These are phyloP conservation scores for Dipodomys merriami DNA, from an alignment of 2,113 vertebrate genomes.

Conservation along the genomic window DNA sequence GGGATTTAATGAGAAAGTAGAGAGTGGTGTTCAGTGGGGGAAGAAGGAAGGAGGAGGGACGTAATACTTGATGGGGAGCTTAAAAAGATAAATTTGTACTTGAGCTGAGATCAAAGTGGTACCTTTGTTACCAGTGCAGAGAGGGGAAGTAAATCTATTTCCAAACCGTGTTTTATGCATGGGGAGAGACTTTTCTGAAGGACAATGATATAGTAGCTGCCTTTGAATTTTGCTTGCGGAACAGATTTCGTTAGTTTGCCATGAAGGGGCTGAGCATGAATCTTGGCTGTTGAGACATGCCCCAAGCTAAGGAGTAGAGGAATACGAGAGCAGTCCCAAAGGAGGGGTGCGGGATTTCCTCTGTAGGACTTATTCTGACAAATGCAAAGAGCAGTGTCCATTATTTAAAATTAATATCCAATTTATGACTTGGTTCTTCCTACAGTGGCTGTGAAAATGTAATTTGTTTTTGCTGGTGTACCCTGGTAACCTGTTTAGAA, in stretches of 20 bases:
- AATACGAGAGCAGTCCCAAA: neutral
- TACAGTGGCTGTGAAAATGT: neutral
- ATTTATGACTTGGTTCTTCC: slow-evolving; percentile 34
- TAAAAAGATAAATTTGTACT: neutral
- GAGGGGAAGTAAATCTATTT: slow-evolving; percentile 31
- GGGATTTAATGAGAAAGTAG: neutral
- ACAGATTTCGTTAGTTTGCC: slow-evolving; percentile 41
- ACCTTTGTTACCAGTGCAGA: neutral
- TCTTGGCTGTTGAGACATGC: neutral
- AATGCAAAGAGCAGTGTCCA: slow-evolving; percentile 20
- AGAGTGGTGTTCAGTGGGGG: neutral
- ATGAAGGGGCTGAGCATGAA: neutral
- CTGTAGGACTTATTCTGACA: slow-evolving; percentile 13
- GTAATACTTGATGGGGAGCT: neutral
- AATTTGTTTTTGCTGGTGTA: slow-evolving; percentile 45
- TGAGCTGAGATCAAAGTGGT: slow-evolving; percentile 15
- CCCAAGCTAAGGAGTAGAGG: slow-evolving; percentile 3
- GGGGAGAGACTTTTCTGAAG: slow-evolving; percentile 18
- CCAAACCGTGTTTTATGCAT: neutral
- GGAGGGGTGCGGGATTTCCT: neutral
- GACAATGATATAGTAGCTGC: slow-evolving; percentile 8
- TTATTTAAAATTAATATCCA: slow-evolving; percentile 37
- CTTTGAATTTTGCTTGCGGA: slow-evolving; percentile 8
- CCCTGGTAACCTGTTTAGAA: slow-evolving; percentile 19
- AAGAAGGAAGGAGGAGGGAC: neutral